Percentiles rank a stretch among this genome's conserved stretches.
Conservation (phyloP, 2,113 vertebrate species). For the Calyptomena viridis region DNA sequence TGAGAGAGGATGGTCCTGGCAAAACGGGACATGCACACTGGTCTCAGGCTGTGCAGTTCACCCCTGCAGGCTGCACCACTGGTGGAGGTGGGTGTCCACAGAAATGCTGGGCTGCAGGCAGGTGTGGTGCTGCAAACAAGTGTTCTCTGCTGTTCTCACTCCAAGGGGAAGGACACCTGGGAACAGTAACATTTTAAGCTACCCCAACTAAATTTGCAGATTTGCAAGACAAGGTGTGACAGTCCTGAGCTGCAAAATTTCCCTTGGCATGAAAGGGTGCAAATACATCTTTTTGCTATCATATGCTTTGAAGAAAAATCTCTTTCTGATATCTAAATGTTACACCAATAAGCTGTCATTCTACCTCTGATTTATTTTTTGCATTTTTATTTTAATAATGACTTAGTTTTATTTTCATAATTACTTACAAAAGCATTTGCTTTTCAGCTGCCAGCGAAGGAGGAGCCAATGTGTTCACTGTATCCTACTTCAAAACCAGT, state of each 20-base stretch:
- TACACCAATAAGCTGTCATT: background rate
- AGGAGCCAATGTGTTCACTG: constrained; percentile 97
- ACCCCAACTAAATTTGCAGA: background rate
- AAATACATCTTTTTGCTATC: background rate
- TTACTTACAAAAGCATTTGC: constrained; percentile 29
- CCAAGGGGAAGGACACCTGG: background rate
- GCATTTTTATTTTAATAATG: background rate
- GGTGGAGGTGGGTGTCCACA: background rate
- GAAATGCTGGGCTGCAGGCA: background rate
- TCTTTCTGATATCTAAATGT: background rate
- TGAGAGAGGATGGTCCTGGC: background rate
- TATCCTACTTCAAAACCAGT: constrained; percentile 98
- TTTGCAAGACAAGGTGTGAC: background rate
- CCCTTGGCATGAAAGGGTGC: background rate
- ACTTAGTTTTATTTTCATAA: background rate
- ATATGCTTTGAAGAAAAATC: background rate
- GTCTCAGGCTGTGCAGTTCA: background rate
- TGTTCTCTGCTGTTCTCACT: background rate
- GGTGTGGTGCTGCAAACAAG: background rate
- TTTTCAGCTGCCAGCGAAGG: constrained; percentile 95
- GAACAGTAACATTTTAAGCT: background rate
- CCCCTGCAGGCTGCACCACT: background rate
- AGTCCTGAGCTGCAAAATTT: background rate
- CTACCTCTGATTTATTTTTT: background rate
- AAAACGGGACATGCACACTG: background rate